phyloP scores from a whole-genome alignment of 2,888 invertebrate genomes.

The Petrolisthes manimaculis region DNA sequence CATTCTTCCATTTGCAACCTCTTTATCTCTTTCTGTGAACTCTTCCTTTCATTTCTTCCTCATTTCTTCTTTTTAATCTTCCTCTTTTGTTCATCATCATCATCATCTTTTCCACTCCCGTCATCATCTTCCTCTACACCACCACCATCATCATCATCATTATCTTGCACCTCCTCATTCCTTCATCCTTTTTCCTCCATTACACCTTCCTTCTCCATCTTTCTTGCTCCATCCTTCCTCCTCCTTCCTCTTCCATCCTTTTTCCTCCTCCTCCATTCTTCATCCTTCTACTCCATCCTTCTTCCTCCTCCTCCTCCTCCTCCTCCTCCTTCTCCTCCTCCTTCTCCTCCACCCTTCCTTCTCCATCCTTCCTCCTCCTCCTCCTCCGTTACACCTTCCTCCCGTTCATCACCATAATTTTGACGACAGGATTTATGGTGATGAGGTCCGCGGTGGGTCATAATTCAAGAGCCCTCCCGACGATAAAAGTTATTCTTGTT shows the following conservation, averaged over 20 bases:
- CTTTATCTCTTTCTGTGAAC: too few relatives aligned
- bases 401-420: conserved; percentile 60
- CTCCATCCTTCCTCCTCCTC: conserved; percentile 6
- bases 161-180: background rate
- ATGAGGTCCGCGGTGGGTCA: conserved; percentile 60
- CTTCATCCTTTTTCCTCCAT: background rate
- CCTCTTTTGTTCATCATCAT: too few relatives aligned
- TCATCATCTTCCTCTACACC: background rate
- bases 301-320: background rate
- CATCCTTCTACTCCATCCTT: background rate
- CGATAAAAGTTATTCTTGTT: conserved; percentile 62
- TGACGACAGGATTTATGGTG: conserved; percentile 61
- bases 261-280: conserved; percentile 1
- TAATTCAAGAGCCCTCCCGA: conserved; percentile 52
- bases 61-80: too few relatives aligned
- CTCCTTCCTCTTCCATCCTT: background rate
- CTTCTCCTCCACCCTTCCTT: background rate
- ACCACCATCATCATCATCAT: background rate
- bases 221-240: background rate
- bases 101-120: too few relatives aligned
- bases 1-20: too few relatives aligned
- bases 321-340: background rate
- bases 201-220: background rate
- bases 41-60: too few relatives aligned
- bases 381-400: conserved; percentile 10